A percentile compares a stretch with the other conserved stretches of the same genome.
These are phyloP conservation scores for Perizoma affinitatum DNA, from an alignment of 2,888 invertebrate genomes.

Conservation along the genomic window DNA sequence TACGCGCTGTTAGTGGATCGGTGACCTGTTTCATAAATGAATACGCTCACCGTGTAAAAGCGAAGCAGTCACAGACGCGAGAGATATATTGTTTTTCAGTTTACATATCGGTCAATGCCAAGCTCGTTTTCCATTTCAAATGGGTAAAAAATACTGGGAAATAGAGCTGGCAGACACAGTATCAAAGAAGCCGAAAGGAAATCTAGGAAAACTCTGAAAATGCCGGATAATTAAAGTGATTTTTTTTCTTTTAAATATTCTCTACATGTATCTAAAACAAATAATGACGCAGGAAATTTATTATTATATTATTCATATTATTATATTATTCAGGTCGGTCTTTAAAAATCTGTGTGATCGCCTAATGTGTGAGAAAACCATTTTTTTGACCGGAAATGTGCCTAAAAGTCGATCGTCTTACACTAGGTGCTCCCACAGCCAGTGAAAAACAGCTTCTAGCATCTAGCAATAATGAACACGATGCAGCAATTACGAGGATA, in stretches of 20 bases:
- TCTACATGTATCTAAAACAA: too few species aligned
- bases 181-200: constrained; percentile 3
- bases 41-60: background rate
- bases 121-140: constrained; percentile 67
- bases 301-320: too few species aligned
- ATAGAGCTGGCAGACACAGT: constrained; percentile 8
- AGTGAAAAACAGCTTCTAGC: constrained; percentile 38
- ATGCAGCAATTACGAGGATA: constrained; percentile 41
- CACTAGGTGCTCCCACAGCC: constrained; percentile 17
- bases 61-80: constrained; percentile 16
- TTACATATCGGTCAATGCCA: constrained; percentile 76
- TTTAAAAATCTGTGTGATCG: background rate
- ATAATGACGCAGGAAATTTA: too few species aligned
- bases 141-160: constrained; percentile 42
- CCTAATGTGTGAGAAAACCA: background rate
- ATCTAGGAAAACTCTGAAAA: constrained; percentile 4
- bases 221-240: background rate
- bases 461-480: constrained; percentile 46
- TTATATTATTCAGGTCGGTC: too few species aligned
- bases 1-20: background rate
- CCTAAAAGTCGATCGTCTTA: background rate
- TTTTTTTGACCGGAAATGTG: background rate
- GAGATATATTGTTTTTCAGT: constrained; percentile 68
- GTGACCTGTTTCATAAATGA: constrained; percentile 7
- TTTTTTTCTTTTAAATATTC: too few species aligned